Evolutionary conservation across 2,888 invertebrate genomes (phyloP), one percentile per base, ranked within the genome.

Genomic region (Parnassius glacialis): DNA sequence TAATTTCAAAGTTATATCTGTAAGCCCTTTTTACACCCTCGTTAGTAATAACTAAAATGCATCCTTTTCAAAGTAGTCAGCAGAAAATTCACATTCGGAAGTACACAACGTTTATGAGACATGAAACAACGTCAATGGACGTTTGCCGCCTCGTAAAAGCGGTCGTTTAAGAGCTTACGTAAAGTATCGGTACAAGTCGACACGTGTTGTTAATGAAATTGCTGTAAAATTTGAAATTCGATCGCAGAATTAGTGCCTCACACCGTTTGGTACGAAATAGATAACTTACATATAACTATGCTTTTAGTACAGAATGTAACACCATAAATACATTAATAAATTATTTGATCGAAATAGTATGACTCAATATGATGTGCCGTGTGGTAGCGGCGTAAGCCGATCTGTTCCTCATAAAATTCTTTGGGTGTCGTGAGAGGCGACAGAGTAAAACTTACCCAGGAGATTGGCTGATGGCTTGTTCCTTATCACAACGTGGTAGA

Each of bases 181-280:
- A 43, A 13, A 44, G 52, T 10, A 47, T 62, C 34, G 34, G 34
- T 34, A 59, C 16, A 20, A 55, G 53, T 47, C 25, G 43, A 56
- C 11, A n/a, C 47, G 43, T 41, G 20, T 41, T 45, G 57, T 51
- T 64, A 64, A 65, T 64, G 56, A 54, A 54, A 59, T 50, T n/a
- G 56, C 53, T 52, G 56, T 59, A 61, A 55, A 64, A 57, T 64
- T 61, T 42, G 44, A 42, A 54, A 65, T 64, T 59, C 25, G 50
- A 42, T 65, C 58, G 62, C 66, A 63, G 63, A 63, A 56, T 45
- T 60, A 65, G 71, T 65, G 61, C 68, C 70, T 65, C 56, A 66
- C 64, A 50, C 58, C 10, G 60, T 60, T 52, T 65, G 69, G 71
- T 68, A 71, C 70, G 64, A 45, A 52, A 51, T 48, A 54, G 13